Base-by-base conservation (phyloP, 37 sponge, comb jelly and placozoan species). In the Chondrosia reniformis region DNA sequence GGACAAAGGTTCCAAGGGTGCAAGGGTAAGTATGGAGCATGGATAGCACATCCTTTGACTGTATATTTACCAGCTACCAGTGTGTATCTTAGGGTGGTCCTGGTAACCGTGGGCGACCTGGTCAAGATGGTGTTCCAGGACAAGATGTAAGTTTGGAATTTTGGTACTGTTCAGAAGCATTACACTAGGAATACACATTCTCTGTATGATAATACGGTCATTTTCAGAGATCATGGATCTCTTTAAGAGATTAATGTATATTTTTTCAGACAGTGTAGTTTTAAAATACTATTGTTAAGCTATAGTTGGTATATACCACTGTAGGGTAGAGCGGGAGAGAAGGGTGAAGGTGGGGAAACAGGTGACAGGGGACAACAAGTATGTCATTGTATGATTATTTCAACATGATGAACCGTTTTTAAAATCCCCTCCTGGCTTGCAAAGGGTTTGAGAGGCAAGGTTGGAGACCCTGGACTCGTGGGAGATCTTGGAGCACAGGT, bases 1-100 rank as follows among this genome's bases (percentile, higher is more conserved):
- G 7, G 76, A 43, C 22, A 76, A 79, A 43, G 89, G 89, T 22
- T 75, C 76, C 36, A 84, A 84, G 49, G 89, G 89, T 4, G 15
- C 4, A 21, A 2, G 40, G 22, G 72, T 69, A 25, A 69, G 72
- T 39, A 4, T 27, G n/a, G n/a, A n/a, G n/a, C n/a, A n/a, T n/a
- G 10, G 52, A 49, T 49, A 15, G 15, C 52, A 49, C 15, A 19
- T 19, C 15, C 52, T 49, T 49, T 49, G 52, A 19, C 15, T 19
- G 52, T 49, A 19, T 49, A 15, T 15, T 49, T 15, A 10, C 10
- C 52, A 19, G 52, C 15, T 49, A 49, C 10, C 52, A 33, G 66
- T 15, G 34, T 30, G 25, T 69, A 44, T 3, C 43, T 6, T 24
- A 69, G 72, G 72, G 72, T 8, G 21, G 10, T 2, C n/a, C 15